Evolutionary conservation across 2,888 invertebrate genomes (phyloP).

Genomic region (Charanyca ferruginea): DNA sequence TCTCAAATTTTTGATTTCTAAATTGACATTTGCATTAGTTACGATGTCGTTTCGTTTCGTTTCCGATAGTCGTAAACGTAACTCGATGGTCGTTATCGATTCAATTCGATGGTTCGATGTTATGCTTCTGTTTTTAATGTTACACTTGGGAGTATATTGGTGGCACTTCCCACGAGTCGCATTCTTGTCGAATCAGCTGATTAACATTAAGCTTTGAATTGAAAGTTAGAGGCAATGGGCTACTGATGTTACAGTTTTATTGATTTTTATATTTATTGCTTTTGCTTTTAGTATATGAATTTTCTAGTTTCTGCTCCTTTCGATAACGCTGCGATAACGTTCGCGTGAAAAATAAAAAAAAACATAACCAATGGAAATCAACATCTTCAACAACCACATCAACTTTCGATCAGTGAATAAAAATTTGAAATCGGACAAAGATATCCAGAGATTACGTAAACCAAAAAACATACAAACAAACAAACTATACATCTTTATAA

Average conservation of each 20-base stretch:
- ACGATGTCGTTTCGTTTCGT: conserved; percentile 70
- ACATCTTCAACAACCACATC: no score
- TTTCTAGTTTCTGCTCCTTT: no score
- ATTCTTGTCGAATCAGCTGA: conserved; percentile 54
- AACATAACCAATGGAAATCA: no score
- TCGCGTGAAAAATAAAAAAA: no score
- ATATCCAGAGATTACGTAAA: no score
- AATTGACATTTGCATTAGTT: conserved; percentile 78
- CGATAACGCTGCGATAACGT: no score
- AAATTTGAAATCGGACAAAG: no score
- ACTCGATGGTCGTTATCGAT: conserved; percentile 70
- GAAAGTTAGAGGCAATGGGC: conserved; percentile 37
- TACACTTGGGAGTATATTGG: conserved; percentile 56
- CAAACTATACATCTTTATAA: no score
- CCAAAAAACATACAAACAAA: no score
- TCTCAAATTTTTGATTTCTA: conserved; percentile 72
- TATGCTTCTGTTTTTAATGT: conserved; percentile 64
- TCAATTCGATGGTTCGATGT: conserved; percentile 57
- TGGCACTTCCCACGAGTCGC: conserved; percentile 55
- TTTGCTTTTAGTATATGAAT: conserved; percentile 18
- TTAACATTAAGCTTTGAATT: conserved; percentile 41
- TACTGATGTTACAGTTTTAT: conserved; percentile 56
- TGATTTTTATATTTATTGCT: conserved; percentile 38
- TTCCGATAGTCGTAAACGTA: conserved; percentile 67
- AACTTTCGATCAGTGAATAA: no score